Evolutionary conservation across 2,888 invertebrate species (phyloP).

Genomic region (Nasonovia ribisnigri): DNA sequence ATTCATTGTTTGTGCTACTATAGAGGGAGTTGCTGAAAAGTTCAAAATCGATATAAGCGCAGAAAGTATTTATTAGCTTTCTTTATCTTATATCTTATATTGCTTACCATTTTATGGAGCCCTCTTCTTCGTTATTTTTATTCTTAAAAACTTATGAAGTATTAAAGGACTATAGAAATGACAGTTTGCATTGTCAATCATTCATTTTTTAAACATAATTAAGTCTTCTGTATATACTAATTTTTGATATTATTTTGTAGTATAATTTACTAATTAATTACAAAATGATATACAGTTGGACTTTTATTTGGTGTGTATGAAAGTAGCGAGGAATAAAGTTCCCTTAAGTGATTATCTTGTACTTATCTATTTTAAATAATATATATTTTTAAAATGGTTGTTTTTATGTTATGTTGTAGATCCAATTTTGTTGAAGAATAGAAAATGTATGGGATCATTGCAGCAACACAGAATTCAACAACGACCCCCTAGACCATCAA

Average conservation of each 20-base stretch:
- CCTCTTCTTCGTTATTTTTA: not conserved
- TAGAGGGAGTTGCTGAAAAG: slow-evolving; percentile 86
- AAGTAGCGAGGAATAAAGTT: not conserved
- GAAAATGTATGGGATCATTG: slow-evolving; percentile 80
- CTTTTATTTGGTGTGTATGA: not conserved
- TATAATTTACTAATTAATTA: not conserved
- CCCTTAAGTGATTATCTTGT: not conserved
- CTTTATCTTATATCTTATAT: not conserved
- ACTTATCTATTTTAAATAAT: not conserved
- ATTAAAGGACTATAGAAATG: not conserved
- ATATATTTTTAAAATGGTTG: not conserved
- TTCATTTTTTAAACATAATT: not conserved
- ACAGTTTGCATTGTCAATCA: not conserved
- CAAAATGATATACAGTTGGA: not conserved
- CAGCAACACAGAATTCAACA: slow-evolving; percentile 79
- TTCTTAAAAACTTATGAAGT: not conserved
- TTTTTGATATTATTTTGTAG: not conserved
- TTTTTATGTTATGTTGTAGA: slow-evolving; percentile 69
- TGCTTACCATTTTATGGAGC: not conserved
- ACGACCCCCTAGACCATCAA: slow-evolving; percentile 60
- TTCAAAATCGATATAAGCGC: slow-evolving; percentile 78
- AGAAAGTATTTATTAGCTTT: slow-evolving; percentile 40
- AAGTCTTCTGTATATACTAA: not conserved
- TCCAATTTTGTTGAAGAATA: slow-evolving; percentile 79
- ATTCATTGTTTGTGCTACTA: slow-evolving; percentile 83